phyloP scores from a whole-genome alignment of 2,113 vertebrate species.

The Zootoca vivipara region DNA sequence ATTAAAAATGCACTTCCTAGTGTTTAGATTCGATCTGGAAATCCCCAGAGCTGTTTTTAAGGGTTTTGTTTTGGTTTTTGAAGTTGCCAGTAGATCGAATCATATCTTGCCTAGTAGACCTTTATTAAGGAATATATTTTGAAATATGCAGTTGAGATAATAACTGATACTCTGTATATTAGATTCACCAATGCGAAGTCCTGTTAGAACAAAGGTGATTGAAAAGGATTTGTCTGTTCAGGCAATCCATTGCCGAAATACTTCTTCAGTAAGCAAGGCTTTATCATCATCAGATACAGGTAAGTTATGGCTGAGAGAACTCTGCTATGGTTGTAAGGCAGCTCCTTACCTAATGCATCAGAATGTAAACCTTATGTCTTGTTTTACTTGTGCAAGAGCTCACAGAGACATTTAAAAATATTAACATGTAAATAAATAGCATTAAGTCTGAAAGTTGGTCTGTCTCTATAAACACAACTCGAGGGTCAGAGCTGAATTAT shows the following conservation, averaged over 20 bases:
- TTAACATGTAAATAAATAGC: neutral
- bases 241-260: conserved; percentile 72
- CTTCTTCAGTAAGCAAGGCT: conserved; percentile 88
- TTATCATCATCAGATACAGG: conserved; percentile 95
- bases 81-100: too few relatives aligned
- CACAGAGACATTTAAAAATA: neutral
- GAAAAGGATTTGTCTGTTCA: conserved; percentile 88
- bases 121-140: neutral
- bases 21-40: neutral
- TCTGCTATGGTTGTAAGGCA: neutral
- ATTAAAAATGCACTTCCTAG: neutral
- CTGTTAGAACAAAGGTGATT: conserved; percentile 81
- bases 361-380: neutral
- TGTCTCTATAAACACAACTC: neutral
- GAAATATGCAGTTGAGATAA: neutral
- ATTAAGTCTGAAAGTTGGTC: neutral
- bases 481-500: neutral
- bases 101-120: neutral
- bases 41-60: neutral
- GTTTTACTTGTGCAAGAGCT: neutral
- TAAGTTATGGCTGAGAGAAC: conserved; percentile 46
- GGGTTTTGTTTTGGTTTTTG: neutral
- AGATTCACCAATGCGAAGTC: conserved; percentile 84
- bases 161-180: conserved; percentile 19
- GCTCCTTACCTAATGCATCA: neutral